A percentile compares a stretch with the other conserved stretches of the same genome.
phyloP scores from a whole-genome alignment of 2,113 vertebrate genomes.

The Planiliza haematocheilus region DNA sequence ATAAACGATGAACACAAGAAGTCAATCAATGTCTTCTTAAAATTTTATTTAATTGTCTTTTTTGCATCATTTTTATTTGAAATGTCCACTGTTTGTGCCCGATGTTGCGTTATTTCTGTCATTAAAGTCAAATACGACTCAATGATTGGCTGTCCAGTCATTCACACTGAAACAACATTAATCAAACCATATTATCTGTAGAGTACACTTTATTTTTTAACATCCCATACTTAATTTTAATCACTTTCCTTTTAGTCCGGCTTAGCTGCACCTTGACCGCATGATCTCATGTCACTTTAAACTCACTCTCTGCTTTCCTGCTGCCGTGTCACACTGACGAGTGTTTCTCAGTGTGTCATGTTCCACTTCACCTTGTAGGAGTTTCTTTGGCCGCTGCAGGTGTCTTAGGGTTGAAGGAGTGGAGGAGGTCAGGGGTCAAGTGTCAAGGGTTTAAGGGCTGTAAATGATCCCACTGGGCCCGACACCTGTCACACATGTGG shows the following conservation, averaged over 20 bases:
- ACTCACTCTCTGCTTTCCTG: not conserved
- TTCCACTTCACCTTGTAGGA: slow-evolving; percentile 46
- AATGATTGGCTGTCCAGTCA: too few species aligned
- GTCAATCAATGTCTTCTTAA: too few species aligned
- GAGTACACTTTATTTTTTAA: too few species aligned
- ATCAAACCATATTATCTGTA: too few species aligned
- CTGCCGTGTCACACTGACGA: not conserved
- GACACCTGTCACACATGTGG: slow-evolving; percentile 86
- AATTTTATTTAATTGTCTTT: not conserved
- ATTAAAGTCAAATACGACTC: not conserved
- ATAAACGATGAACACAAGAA: too few species aligned
- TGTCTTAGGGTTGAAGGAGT: slow-evolving; percentile 57
- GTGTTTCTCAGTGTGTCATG: not conserved
- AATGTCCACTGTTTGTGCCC: too few species aligned
- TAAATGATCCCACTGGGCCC: slow-evolving; percentile 76
- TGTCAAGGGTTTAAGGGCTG: slow-evolving; percentile 78
- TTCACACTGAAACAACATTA: not conserved
- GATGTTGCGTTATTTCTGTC: not conserved
- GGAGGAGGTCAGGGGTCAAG: slow-evolving; percentile 64
- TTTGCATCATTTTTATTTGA: not conserved
- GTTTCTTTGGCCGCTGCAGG: slow-evolving; percentile 61
- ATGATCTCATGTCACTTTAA: too few species aligned
- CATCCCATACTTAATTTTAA: not conserved
- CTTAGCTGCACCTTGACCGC: too few species aligned
- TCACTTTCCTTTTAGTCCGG: too few species aligned